phyloP scores from a whole-genome alignment of 2,888 invertebrate species.

The Imbricaverruca yamaguchii region DNA sequence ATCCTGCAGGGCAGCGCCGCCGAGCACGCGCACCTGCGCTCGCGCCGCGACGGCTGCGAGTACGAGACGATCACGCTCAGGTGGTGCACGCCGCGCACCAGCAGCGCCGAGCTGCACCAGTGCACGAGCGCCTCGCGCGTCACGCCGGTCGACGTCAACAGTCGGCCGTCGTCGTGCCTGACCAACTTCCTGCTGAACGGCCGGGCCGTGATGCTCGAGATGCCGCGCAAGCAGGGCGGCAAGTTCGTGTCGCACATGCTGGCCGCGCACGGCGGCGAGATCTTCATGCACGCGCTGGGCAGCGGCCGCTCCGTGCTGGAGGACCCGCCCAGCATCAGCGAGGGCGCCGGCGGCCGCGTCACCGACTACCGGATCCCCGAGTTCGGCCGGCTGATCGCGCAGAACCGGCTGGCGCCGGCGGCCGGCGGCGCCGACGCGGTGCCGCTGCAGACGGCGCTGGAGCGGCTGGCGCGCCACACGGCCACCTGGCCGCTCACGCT shows the following conservation, averaged over 20 bases:
- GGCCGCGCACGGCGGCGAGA: conserved; percentile 89
- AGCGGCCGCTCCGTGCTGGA: conserved; percentile 78
- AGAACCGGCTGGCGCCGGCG: conserved; percentile 68
- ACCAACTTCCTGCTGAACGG: conserved; percentile 96
- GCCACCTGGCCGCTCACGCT: conserved; percentile 75
- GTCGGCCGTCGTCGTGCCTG: conserved; percentile 90
- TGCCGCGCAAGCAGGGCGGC: conserved; percentile 55
- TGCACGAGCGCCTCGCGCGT: conserved; percentile 80
- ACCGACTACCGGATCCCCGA: conserved; percentile 73
- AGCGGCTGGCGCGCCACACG: conserved; percentile 65
- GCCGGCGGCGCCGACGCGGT: conserved; percentile 50
- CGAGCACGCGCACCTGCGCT: conserved; percentile 49
- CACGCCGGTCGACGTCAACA: conserved; percentile 93
- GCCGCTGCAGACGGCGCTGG: conserved; percentile 32
- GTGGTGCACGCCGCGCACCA: conserved; percentile 92
- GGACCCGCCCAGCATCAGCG: conserved; percentile 90
- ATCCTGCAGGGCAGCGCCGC: conserved; percentile 52
- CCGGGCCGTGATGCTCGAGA: conserved; percentile 80
- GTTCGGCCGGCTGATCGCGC: conserved; percentile 79
- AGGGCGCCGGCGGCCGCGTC: conserved; percentile 87
- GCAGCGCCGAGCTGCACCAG: conserved; percentile 62
- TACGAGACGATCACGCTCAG: conserved; percentile 82
- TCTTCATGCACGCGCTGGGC: conserved; percentile 86
- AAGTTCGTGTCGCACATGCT: conserved; percentile 87
- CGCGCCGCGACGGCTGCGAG: conserved; percentile 62